Conservation (phyloP, 2,113 vertebrate species). For the Colistium nudipinnis region DNA sequence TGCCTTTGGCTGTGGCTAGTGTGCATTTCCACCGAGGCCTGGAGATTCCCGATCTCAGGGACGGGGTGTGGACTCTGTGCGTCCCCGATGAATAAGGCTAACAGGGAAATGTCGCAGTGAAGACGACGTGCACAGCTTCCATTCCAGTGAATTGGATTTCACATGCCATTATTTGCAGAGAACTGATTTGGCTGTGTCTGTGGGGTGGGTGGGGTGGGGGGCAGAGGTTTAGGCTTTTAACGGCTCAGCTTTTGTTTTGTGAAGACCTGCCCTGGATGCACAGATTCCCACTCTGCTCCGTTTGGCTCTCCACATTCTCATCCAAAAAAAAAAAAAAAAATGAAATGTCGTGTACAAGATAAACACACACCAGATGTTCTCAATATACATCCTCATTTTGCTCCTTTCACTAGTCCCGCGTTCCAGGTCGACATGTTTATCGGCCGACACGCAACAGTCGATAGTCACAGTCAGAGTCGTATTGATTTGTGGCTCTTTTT, state of each 20-base stretch:
- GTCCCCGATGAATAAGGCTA: constrained; percentile 11
- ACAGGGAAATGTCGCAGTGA: constrained; percentile 9
- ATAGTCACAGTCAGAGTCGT: constrained; percentile 25
- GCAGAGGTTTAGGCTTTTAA: not conserved
- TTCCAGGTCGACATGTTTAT: constrained; percentile 8
- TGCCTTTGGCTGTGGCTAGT: constrained; percentile 23
- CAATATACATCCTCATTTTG: not conserved
- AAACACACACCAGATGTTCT: not conserved
- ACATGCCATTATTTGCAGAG: not conserved
- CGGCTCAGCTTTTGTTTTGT: not conserved
- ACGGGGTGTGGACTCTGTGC: constrained; percentile 21
- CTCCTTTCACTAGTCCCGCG: not conserved
- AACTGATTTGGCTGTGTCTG: constrained; percentile 12
- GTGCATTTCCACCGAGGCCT: constrained; percentile 36
- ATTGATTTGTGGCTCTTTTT: constrained; percentile 50
- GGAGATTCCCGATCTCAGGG: constrained; percentile 31
- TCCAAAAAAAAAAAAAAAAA: not conserved
- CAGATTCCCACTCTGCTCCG: not conserved
- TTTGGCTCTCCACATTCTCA: not conserved
- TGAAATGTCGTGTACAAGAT: not conserved
- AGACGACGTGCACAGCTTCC: not conserved
- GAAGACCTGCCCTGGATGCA: not conserved
- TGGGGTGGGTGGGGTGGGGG: constrained; percentile 11
- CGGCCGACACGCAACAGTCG: constrained; percentile 14
- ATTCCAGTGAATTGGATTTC: constrained; percentile 33